Evolutionary conservation across 2,113 vertebrate genomes (phyloP).

Genomic region (Albula goreensis): DNA sequence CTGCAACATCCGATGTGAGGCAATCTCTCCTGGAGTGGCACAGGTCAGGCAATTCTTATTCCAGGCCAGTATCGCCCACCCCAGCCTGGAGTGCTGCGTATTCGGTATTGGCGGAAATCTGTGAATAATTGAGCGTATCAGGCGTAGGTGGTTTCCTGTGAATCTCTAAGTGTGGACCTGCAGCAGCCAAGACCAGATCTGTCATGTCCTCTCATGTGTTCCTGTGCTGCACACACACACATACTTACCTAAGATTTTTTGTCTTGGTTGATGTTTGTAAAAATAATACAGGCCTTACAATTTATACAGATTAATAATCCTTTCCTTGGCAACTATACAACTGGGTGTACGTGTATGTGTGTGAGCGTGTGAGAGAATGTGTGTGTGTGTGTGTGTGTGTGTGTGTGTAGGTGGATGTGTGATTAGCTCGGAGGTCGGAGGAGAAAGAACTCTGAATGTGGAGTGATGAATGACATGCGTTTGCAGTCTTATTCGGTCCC

Average conservation of each 20-base stretch:
- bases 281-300: not conserved
- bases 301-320: not conserved
- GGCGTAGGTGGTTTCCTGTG: constrained; percentile 22
- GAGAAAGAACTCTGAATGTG: not conserved
- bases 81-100: constrained; percentile 43
- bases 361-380: not conserved
- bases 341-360: too few relatives aligned
- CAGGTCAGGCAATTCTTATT: constrained; percentile 58
- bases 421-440: not conserved
- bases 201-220: not conserved
- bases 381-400: not conserved
- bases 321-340: too few relatives aligned
- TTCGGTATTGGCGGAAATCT: constrained; percentile 45
- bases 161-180: not conserved
- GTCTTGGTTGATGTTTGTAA: not conserved
- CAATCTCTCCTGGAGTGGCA: constrained; percentile 54
- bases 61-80: constrained; percentile 40
- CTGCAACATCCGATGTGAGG: constrained; percentile 42
- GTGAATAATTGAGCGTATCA: constrained; percentile 26
- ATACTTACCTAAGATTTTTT: not conserved
- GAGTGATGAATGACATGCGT: not conserved
- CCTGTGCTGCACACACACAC: not conserved
- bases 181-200: not conserved
- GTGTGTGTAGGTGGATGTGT: not conserved
- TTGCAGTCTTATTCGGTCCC: not conserved